Evolutionary conservation across 2,888 invertebrate species (phyloP), one percentile per base, ranked within the genome.

Genomic region (Euphydryas editha): DNA sequence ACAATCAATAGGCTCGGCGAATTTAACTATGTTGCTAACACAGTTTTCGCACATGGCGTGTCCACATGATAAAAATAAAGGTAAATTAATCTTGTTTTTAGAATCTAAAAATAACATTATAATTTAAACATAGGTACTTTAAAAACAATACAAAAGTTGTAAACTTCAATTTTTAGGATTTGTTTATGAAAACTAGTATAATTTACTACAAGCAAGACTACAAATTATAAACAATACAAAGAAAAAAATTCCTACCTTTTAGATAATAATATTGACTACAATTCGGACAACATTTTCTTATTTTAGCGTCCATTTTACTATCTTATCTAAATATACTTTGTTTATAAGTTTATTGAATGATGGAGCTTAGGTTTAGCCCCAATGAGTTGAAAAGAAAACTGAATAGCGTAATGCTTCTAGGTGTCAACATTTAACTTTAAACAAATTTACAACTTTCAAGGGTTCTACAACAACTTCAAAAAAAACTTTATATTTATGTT

Each of bases 1-100:
- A 76, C 95, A 95, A 56, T 85, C 82, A 47, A 94, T 83, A 0
- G 89, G 90, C 70, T 92, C 92, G 21, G 74, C 70, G 73, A 86
- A 88, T 72, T 81, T 85, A 0, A 84, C 68, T 24, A 86, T 80
- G 67, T 82, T 86, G 44, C 78, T 84, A 15, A 95, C 79, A 78
- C 96, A 96, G 58, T 87, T 92, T 72, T 95, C 95, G 75, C 96
- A 96, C 75, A 95, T 89, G 2, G 94, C 90, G 81, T 96, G 96
- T 0, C 94, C 94, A 78, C 96, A 96, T 68, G 90, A 76, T 66
- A 96, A 81, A 46, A 95, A 83, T 24, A 96, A 83, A 0, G 96
- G 96, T 44, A 90, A 73, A 67, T 88, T 90, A 5, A 74, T 73
- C 73, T 83, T 82, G 39, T 73, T 46, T 36, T 79, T 74, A 1